A percentile compares a stretch with the other conserved stretches of the same genome.
Conservation (phyloP, 1,140 invertebrate species). For the Formica exsecta region DNA sequence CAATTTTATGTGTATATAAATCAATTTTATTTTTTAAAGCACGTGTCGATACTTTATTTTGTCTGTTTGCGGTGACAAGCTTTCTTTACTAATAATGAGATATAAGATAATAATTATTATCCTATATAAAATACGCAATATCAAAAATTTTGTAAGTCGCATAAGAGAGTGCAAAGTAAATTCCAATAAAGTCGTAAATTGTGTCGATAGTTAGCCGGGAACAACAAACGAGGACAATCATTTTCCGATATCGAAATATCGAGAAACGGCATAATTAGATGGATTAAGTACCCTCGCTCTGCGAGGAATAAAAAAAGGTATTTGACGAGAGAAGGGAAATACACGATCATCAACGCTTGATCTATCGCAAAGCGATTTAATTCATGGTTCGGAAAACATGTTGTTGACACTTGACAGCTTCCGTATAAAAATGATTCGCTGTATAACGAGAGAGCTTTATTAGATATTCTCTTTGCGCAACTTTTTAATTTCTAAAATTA, state of each 20-base stretch:
- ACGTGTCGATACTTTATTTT: no score
- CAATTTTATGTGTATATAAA: no score
- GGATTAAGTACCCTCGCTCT: neutral
- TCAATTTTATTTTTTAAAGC: no score
- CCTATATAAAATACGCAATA: no score
- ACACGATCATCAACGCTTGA: neutral
- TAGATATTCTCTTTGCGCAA: neutral
- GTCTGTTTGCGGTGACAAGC: no score
- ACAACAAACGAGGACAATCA: neutral
- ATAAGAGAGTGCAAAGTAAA: neutral
- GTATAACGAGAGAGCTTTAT: neutral
- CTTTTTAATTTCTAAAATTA: no score
- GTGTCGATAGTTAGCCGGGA: neutral
- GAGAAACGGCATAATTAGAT: neutral
- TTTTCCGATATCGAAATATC: constrained; percentile 1
- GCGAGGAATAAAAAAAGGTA: neutral
- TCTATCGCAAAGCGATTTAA: neutral
- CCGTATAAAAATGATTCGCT: neutral
- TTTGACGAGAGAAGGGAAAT: neutral
- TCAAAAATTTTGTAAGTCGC: no score
- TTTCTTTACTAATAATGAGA: no score
- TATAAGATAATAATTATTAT: no score
- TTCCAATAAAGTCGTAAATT: neutral
- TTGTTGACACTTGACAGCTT: neutral
- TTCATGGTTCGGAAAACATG: neutral